Conservation (phyloP, 2,888 invertebrate species). For the Phaedon cochleariae region DNA sequence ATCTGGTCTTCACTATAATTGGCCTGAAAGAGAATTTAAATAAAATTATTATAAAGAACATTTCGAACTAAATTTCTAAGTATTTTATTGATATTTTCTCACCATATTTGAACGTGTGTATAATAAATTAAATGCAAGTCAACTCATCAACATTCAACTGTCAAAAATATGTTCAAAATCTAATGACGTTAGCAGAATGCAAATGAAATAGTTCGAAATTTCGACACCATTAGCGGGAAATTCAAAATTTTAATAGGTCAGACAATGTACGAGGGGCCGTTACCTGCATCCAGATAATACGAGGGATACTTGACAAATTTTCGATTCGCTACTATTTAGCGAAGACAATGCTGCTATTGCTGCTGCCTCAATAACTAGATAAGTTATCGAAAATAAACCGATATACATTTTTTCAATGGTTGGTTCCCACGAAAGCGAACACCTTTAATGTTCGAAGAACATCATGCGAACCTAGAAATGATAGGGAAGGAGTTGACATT, state of each 20-base stretch:
- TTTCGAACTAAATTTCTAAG: background rate
- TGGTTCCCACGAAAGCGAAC: too few species aligned
- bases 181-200: constrained; percentile 38
- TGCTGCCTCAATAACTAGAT: too few species aligned
- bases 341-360: background rate
- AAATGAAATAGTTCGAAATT: constrained; percentile 33
- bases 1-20: constrained; percentile 91
- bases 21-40: constrained; percentile 69
- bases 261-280: background rate
- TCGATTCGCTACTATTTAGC: background rate
- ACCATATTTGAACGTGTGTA: constrained; percentile 48
- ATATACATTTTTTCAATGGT: too few species aligned
- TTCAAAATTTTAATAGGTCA: constrained; percentile 32
- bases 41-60: too few species aligned
- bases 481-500: too few species aligned
- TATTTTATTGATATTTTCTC: constrained; percentile 34
- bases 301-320: background rate
- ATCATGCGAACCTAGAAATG: too few species aligned
- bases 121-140: too few species aligned
- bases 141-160: constrained; percentile 49
- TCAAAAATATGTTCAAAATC: constrained; percentile 43
- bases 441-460: too few species aligned
- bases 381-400: too few species aligned
- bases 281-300: background rate
- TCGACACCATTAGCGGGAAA: constrained; percentile 38